Evolutionary conservation across 30 jellyfish, hydroid and myxozoan species (phyloP), one percentile per base, ranked within the genome.

Genomic region (Pseudorhiza aurosa): DNA sequence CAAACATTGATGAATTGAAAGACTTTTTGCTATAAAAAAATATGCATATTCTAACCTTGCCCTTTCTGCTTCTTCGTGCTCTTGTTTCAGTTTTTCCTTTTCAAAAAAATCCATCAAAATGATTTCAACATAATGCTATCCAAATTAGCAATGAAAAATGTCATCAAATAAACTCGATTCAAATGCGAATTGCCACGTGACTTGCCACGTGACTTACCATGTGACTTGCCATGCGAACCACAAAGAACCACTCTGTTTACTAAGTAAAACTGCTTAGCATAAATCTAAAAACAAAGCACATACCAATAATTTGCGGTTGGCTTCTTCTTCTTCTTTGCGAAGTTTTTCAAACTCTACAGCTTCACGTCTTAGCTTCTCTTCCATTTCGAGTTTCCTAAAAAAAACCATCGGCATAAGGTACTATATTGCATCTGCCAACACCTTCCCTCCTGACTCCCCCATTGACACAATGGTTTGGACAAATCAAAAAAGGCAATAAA

Each of bases 271-370:
- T n/a, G n/a, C n/a, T n/a, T n/a, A n/a, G n/a, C n/a, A n/a, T n/a
- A n/a, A n/a, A n/a, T n/a, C n/a, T n/a, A n/a, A n/a, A n/a, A n/a
- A n/a, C n/a, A n/a, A 2, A 58, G 39, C 32, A 60, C 62, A 31
- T 43, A 82, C 94, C 40, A 82, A 37, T 29, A 82, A 36, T 37
- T 19, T 8, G 1, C 86, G 88, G 51, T 84, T 85, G 6, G 89
- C 85, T 73, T 84, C 87, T 65, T 85, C 92, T 51, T 93, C 99
- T 67, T 73, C 97, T 25, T 43, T 84, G 19, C 81, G 64, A 39
- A 87, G 70, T 30, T 63, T 57, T 55, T 93, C 97, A 19, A 79
- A 57, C 70, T 75, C 95, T 50, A 80, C 98, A 40, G 96, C 98
- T 49, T 79, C 99, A 30, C 63, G 85, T 46, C 89, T 86, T 60